Evolutionary conservation across 2,888 invertebrate species (phyloP).

Genomic region (Harmothoe impar): DNA sequence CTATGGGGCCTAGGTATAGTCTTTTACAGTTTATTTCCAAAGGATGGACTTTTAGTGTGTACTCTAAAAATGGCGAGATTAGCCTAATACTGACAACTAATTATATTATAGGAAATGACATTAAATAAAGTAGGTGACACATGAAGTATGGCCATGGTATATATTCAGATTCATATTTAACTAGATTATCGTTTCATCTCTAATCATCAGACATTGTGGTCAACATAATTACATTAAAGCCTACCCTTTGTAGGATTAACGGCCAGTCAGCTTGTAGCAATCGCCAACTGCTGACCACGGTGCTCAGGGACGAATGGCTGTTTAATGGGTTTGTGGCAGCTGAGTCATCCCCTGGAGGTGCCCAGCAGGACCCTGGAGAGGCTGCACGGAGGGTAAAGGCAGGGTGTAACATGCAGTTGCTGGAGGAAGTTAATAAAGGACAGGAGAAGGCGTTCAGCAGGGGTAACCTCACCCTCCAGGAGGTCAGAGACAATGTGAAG

Average conservation of each 20-base stretch:
- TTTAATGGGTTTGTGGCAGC: constrained; percentile 68
- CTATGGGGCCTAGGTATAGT: too few relatives aligned
- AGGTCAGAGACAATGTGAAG: constrained; percentile 66
- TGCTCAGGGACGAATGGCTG: constrained; percentile 68
- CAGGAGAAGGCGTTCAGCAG: constrained; percentile 15
- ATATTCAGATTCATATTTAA: too few relatives aligned
- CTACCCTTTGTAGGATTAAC: constrained; percentile 73
- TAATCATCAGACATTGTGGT: too few relatives aligned
- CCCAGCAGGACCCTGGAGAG: neutral
- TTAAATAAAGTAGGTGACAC: too few relatives aligned
- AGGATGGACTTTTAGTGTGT: too few relatives aligned
- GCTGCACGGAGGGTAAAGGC: constrained; percentile 6
- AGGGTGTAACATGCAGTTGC: constrained; percentile 50
- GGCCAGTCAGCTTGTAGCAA: constrained; percentile 73
- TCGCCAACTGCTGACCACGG: constrained; percentile 69
- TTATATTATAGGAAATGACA: too few relatives aligned
- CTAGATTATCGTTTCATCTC: too few relatives aligned
- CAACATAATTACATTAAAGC: too few relatives aligned
- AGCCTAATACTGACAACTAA: too few relatives aligned
- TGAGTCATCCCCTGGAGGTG: neutral
- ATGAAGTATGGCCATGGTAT: too few relatives aligned
- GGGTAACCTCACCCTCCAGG: constrained; percentile 66
- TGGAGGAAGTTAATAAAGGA: neutral
- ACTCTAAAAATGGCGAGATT: too few relatives aligned
- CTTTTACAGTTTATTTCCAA: too few relatives aligned